Conservation (phyloP, 2,888 invertebrate species). For the Pseudeuparius sepicola region DNA sequence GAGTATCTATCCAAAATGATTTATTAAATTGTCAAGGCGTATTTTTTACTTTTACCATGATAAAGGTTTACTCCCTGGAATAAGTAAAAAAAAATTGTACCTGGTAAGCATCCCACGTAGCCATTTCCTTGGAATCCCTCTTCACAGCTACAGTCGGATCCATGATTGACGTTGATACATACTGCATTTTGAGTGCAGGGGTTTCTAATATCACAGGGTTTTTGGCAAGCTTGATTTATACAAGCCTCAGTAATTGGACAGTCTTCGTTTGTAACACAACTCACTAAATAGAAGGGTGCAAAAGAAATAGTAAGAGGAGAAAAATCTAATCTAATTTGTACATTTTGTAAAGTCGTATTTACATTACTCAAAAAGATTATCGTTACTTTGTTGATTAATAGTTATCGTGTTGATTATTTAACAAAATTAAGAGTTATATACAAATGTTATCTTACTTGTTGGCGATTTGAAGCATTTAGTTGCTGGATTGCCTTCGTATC, state of each 20-base stretch:
- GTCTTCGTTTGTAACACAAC: conserved; percentile 79
- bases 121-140: conserved; percentile 84
- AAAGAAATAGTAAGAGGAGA: conserved; percentile 25
- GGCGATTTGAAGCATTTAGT: conserved; percentile 65
- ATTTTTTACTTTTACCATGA: too few species aligned
- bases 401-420: conserved; percentile 8
- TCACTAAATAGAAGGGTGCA: conserved; percentile 48
- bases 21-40: too few species aligned
- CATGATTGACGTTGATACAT: conserved; percentile 81
- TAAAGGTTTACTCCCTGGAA: not conserved
- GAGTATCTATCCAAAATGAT: too few species aligned
- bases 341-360: too few species aligned
- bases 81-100: conserved; percentile 40
- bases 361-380: too few species aligned
- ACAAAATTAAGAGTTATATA: too few species aligned
- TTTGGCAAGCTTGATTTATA: conserved; percentile 73
- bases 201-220: conserved; percentile 76
- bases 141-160: conserved; percentile 74
- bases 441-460: conserved; percentile 74
- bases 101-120: conserved; percentile 68
- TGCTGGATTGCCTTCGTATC: conserved; percentile 73
- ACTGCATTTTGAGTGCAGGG: conserved; percentile 76
- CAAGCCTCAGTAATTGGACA: conserved; percentile 81
- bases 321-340: too few species aligned
- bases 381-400: conserved; percentile 2